Conservation (phyloP, 2,888 invertebrate species). For the Oscheius sp. region DNA sequence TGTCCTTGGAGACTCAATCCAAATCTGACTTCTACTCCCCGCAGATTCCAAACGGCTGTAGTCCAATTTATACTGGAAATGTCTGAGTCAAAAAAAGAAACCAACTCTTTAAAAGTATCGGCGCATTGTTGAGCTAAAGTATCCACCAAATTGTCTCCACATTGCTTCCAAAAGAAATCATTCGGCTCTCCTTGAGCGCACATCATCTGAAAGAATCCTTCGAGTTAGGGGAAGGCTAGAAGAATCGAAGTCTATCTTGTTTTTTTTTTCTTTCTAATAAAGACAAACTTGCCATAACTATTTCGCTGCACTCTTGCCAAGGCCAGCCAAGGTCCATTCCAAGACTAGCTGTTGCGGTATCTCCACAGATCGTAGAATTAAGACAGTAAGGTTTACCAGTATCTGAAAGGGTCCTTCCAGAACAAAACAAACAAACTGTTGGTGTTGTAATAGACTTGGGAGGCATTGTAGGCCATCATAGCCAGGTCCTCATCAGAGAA, state of each 20-base stretch:
- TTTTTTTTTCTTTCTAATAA: no score
- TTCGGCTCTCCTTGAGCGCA: slow-evolving; percentile 81
- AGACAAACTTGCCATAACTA: no score
- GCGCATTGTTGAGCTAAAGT: slow-evolving; percentile 10
- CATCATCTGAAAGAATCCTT: slow-evolving; percentile 95
- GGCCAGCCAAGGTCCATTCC: slow-evolving; percentile 55
- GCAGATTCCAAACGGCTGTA: slow-evolving; percentile 38
- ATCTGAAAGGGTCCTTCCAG: background rate
- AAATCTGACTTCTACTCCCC: slow-evolving; percentile 48
- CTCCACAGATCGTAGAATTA: slow-evolving; percentile 43
- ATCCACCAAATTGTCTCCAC: slow-evolving; percentile 6
- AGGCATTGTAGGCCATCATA: slow-evolving; percentile 33
- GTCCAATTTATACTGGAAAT: slow-evolving; percentile 43
- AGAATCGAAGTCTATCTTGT: no score
- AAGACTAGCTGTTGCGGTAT: slow-evolving; percentile 46
- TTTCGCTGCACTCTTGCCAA: slow-evolving; percentile 46
- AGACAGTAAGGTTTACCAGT: slow-evolving; percentile 42
- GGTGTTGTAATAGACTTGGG: slow-evolving; percentile 51
- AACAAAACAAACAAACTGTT: background rate
- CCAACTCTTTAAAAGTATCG: slow-evolving; percentile 1
- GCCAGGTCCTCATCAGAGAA: slow-evolving; percentile 46
- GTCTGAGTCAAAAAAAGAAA: background rate
- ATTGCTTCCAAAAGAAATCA: slow-evolving; percentile 80
- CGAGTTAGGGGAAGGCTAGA: no score
- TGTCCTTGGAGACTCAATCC: slow-evolving; percentile 52